Base-by-base conservation (phyloP, 2,888 invertebrate species). In the Agrochola lychnidis region DNA sequence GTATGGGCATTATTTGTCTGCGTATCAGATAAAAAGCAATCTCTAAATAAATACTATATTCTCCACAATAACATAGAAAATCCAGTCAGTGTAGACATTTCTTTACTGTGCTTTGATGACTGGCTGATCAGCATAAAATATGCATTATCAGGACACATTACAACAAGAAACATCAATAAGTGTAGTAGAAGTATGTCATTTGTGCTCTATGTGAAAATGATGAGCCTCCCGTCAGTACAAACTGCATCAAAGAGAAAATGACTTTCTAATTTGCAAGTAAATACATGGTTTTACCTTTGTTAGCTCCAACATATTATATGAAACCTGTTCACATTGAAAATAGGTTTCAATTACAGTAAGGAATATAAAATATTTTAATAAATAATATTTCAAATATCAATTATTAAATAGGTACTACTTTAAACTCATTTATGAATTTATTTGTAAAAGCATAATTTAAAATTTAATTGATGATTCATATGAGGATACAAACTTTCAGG, bases 181-280 rank as follows among this genome's bases (percentile, higher is more conserved):
- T 63, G n/a, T 78, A 22, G 42, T 7, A 48, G 30, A 36, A 42
- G 16, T 51, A 10, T 56, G 56, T 73, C 30, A 70, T 69, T 59
- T 67, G 56, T 61, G 36, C 48, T 62, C 9, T 57, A 36, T 56
- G 72, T 63, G 51, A 63, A 70, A 73, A 73, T 63, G 12, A 82
- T 70, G 48, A 61, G 30, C 12, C 12, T 0, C 40, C n/a, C 36
- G 25, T 66, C 36, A 62, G 22, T 61, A 36, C 30, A 59, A 57
- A 68, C 36, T 53, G 59, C 70, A 71, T 74, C 25, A 74, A 66
- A 83, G 79, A 84, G 73, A 86, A 84, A 83, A 83, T 70, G 14
- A 79, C 87, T 84, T 84, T 86, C 84, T 86, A 83, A 73, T 73
- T 67, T 36, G 22, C 45, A 40, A 48, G 25, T 56, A 63, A 76